A percentile compares a stretch with the other conserved stretches of the same genome.
These are phyloP conservation scores for Eumaeus atala DNA, from an alignment of 1,140 invertebrate genomes.

Conservation along the genomic window DNA sequence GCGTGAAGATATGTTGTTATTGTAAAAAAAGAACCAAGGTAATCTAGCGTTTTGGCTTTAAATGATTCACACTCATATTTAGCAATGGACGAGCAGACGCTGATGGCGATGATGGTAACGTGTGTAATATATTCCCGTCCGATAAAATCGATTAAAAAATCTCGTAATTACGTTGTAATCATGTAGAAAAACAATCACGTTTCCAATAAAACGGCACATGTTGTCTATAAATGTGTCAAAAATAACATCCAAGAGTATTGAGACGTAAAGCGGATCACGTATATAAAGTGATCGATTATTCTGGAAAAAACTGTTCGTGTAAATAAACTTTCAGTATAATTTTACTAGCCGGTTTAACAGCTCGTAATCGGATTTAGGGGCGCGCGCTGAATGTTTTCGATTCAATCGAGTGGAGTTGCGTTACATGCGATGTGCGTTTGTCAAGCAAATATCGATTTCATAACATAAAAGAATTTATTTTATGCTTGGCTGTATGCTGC, in stretches of 20 bases:
- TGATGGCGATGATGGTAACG: too few species aligned
- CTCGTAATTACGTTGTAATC: constrained; percentile 7
- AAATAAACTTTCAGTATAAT: constrained; percentile 23
- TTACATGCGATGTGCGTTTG: background rate
- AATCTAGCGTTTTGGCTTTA: too few species aligned
- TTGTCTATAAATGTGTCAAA: constrained; percentile 26
- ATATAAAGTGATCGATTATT: constrained; percentile 25
- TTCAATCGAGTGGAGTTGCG: background rate
- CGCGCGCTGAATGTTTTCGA: background rate
- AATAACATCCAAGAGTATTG: constrained; percentile 24
- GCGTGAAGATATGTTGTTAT: too few species aligned
- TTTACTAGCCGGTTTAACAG: constrained; percentile 20
- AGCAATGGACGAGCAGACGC: background rate
- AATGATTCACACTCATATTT: too few species aligned
- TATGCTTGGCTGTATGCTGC: too few species aligned
- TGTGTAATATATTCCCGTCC: too few species aligned
- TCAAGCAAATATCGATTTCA: too few species aligned
- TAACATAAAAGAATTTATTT: too few species aligned
- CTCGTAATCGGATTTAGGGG: background rate
- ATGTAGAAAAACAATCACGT: constrained; percentile 6
- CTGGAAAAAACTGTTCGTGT: constrained; percentile 20
- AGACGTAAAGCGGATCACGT: constrained; percentile 20
- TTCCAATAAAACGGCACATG: constrained; percentile 9
- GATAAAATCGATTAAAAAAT: background rate
- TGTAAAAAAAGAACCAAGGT: too few species aligned